Evolutionary conservation across 2,113 vertebrate genomes (phyloP).

Genomic region (Sinocyclocheilus maitianheensis): DNA sequence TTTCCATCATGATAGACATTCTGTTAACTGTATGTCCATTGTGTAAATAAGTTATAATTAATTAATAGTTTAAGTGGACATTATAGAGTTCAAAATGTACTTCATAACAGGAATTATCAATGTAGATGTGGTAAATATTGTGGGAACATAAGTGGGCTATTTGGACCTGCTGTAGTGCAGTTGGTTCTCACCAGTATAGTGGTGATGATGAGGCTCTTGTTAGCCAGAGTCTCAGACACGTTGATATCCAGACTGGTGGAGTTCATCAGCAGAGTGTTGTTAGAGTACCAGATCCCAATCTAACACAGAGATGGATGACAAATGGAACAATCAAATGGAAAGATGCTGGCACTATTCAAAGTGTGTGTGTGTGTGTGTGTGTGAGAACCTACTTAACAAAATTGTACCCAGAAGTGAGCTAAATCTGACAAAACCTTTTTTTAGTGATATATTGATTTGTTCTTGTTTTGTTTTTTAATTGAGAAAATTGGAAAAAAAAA

Average conservation of each 20-base stretch:
- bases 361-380: not conserved
- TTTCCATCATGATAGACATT: not conserved
- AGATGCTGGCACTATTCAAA: not conserved
- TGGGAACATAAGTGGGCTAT: not conserved
- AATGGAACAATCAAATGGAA: not conserved
- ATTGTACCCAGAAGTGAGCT: not conserved
- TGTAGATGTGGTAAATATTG: not conserved
- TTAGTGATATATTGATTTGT: not conserved
- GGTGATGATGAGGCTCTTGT: constrained; percentile 88
- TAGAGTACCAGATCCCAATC: constrained; percentile 90
- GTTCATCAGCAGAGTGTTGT: constrained; percentile 88
- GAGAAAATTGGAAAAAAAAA: too few species aligned
- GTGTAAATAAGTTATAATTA: not conserved
- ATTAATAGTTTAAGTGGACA: not conserved
- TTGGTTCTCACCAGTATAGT: constrained; percentile 84
- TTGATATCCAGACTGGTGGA: constrained; percentile 86
- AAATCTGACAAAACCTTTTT: not conserved
- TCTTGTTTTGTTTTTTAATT: not conserved
- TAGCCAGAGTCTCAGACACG: constrained; percentile 82
- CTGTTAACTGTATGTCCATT: not conserved
- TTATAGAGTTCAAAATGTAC: not conserved
- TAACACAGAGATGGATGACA: constrained; percentile 55
- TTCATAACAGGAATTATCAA: not conserved
- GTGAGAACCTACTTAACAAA: not conserved
- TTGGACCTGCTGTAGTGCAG: not conserved